Evolutionary conservation across 2,113 vertebrate genomes (phyloP).

Genomic region (Rissa tridactyla): DNA sequence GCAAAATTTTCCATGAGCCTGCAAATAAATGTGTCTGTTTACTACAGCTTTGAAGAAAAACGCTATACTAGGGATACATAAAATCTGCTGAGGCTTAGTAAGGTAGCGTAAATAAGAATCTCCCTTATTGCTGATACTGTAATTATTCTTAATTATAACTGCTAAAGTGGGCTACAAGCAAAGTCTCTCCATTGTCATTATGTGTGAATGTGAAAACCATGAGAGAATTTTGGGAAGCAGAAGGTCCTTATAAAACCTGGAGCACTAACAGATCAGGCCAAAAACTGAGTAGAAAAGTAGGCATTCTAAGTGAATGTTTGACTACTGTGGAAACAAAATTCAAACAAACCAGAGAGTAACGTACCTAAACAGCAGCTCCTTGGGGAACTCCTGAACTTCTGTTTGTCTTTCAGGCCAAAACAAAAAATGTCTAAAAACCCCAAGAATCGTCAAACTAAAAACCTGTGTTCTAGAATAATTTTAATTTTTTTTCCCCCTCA

Average conservation of each 20-base stretch:
- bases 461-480: not conserved
- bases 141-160: not conserved
- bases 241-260: not conserved
- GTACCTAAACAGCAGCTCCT: accelerated
- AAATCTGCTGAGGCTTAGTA: not conserved
- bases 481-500: not conserved
- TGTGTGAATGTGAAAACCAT: not conserved
- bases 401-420: not conserved
- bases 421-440: not conserved
- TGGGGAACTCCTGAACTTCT: not conserved
- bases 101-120: not conserved
- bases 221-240: not conserved
- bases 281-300: not conserved
- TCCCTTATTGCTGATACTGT: not conserved
- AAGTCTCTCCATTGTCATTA: not conserved
- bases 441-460: not conserved
- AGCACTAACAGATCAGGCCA: not conserved
- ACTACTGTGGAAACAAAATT: not conserved
- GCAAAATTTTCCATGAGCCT: not conserved
- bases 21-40: not conserved
- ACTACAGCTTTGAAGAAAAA: not conserved
- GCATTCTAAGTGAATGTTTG: not conserved
- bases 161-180: not conserved
- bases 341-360: not conserved
- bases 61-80: not conserved